Conservation (phyloP, 2,888 invertebrate genomes). For the Amphiduros pacificus region DNA sequence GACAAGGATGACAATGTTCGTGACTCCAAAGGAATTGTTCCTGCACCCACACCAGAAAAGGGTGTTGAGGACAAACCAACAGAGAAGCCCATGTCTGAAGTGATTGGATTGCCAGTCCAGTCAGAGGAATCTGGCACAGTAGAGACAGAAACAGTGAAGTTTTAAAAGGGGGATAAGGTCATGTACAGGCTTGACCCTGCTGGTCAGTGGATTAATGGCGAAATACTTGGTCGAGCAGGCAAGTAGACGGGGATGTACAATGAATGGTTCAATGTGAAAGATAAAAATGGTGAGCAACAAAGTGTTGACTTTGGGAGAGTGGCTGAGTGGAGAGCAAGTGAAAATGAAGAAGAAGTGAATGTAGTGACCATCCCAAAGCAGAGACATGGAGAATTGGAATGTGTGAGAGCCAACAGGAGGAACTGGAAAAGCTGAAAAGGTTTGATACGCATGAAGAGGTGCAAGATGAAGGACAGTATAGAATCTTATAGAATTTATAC, state of each 20-base stretch:
- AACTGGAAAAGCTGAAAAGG: not conserved
- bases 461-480: not conserved
- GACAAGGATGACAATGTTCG: not conserved
- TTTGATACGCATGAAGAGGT: not conserved
- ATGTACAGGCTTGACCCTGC: not conserved
- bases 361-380: not conserved
- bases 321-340: too few relatives aligned
- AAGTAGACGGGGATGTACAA: not conserved
- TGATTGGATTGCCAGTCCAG: not conserved
- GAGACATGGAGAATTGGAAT: not conserved
- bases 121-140: not conserved
- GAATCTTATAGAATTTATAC: too few relatives aligned
- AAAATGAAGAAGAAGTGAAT: not conserved
- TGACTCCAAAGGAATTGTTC: not conserved
- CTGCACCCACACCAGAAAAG: too few relatives aligned
- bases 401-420: not conserved
- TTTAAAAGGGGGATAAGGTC: not conserved
- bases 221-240: not conserved
- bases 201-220: constrained; percentile 14
- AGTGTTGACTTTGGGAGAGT: too few relatives aligned
- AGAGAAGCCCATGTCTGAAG: too few relatives aligned
- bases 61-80: too few relatives aligned
- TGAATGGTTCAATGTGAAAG: not conserved
- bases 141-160: not conserved
- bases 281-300: not conserved